A percentile compares a stretch with the other conserved stretches of the same genome.
Conservation (phyloP, 2,888 invertebrate genomes). For the Drosophila algonquin region DNA sequence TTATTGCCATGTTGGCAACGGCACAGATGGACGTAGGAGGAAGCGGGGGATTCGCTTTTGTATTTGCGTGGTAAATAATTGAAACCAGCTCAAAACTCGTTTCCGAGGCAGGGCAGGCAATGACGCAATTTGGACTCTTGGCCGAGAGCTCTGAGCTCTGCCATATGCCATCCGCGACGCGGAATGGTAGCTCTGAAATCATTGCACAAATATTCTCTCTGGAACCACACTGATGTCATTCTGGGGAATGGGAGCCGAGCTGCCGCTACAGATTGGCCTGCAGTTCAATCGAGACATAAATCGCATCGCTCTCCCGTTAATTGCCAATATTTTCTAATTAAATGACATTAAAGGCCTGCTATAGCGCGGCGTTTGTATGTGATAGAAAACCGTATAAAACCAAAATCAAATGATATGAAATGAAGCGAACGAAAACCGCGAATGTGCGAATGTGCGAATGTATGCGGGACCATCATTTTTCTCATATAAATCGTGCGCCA, state of each 20-base stretch:
- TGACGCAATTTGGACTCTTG: conserved; percentile 43
- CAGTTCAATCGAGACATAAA: conserved; percentile 1
- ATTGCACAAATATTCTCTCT: conserved; percentile 47
- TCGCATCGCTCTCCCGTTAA: conserved; percentile 40
- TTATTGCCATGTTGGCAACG: too few species aligned
- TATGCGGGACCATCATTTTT: conserved; percentile 62
- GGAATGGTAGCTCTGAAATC: conserved; percentile 33
- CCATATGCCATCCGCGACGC: background rate
- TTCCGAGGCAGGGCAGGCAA: conserved; percentile 35
- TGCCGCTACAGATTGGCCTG: background rate
- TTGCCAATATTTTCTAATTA: conserved; percentile 69
- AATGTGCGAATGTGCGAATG: conserved; percentile 19
- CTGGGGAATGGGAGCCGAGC: background rate
- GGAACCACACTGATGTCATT: conserved; percentile 52
- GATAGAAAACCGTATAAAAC: conserved; percentile 38
- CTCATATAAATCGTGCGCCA: conserved; percentile 60
- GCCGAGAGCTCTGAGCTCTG: conserved; percentile 41
- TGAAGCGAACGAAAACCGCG: conserved; percentile 29
- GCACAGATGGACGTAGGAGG: background rate
- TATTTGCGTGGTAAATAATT: conserved; percentile 53
- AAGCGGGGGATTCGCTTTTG: conserved; percentile 1
- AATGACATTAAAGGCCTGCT: conserved; percentile 62
- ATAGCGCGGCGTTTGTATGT: conserved; percentile 17
- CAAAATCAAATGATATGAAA: conserved; percentile 14
- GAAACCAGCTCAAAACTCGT: conserved; percentile 56